Evolutionary conservation across 2,113 vertebrate species (phyloP).

Genomic region (Pluvianellus socialis): DNA sequence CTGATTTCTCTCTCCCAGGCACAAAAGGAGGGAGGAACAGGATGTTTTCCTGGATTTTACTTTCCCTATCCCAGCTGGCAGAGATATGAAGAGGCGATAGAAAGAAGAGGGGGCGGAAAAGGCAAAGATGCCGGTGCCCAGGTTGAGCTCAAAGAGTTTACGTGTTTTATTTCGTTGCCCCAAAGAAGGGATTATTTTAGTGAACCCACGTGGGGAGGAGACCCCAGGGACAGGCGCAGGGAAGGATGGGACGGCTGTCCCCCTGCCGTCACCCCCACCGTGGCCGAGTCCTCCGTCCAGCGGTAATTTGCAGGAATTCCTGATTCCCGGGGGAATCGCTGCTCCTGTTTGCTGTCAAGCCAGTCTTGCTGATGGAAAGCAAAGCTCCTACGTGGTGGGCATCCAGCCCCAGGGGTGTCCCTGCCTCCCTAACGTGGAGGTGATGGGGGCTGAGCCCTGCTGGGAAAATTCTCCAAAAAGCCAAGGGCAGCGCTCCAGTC

Average conservation of each 20-base stretch:
- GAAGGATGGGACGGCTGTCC: neutral
- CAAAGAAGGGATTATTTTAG: neutral
- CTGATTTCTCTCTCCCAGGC: neutral
- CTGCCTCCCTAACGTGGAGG: neutral
- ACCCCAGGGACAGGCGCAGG: fast-evolving
- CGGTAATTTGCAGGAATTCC: too few relatives aligned
- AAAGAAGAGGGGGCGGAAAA: neutral
- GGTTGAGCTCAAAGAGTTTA: neutral
- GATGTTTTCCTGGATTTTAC: neutral
- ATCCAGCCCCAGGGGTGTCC: neutral
- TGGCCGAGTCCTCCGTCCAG: neutral
- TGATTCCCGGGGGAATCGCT: neutral
- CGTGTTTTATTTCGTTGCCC: neutral
- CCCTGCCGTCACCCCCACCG: neutral
- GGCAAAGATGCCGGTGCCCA: neutral
- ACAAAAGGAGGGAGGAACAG: neutral
- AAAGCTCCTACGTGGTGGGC: fast-evolving
- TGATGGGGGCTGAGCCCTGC: neutral
- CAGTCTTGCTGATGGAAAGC: neutral
- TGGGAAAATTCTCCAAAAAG: neutral
- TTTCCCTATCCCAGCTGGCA: fast-evolving
- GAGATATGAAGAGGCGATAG: fast-evolving
- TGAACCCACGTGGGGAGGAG: neutral
- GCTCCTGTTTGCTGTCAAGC: neutral
- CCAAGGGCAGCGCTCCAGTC: neutral